These are phyloP conservation scores for Prionchulus punctatus DNA, from an alignment of 2,888 invertebrate species.

Conservation along the genomic window DNA sequence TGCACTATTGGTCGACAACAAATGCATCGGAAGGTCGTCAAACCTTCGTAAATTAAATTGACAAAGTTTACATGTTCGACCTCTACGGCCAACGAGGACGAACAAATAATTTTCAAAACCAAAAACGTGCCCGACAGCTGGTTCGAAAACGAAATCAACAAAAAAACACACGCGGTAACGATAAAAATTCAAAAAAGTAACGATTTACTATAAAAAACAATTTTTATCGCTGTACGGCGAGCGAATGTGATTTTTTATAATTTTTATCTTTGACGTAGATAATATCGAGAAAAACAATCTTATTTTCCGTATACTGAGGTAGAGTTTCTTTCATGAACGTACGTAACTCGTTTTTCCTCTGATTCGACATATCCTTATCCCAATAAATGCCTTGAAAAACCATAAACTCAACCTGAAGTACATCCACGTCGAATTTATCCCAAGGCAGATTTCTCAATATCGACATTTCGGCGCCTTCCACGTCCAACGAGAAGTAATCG, in stretches of 20 bases:
- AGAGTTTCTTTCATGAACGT: neutral
- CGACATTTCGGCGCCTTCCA: slow-evolving; percentile 3
- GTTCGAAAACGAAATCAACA: no score
- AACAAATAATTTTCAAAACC: no score
- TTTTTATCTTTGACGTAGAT: slow-evolving; percentile 1
- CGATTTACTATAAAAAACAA: no score
- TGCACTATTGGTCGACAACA: no score
- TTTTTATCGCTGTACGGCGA: no score
- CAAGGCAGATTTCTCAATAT: neutral
- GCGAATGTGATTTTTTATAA: neutral
- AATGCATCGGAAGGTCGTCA: no score
- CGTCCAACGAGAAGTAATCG: slow-evolving; percentile 2
- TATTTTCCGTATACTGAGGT: neutral
- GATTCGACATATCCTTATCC: slow-evolving; percentile 1
- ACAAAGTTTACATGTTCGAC: no score
- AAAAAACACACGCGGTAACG: no score
- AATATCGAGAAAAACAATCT: neutral
- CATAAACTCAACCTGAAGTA: slow-evolving; percentile 3
- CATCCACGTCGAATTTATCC: neutral
- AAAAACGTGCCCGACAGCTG: no score
- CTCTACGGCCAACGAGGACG: no score
- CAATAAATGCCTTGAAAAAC: slow-evolving; percentile 1
- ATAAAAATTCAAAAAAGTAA: no score
- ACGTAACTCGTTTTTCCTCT: neutral
- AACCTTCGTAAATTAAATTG: no score